phyloP scores from a whole-genome alignment of 2,888 invertebrate genomes.

The Sesia bembeciformis region DNA sequence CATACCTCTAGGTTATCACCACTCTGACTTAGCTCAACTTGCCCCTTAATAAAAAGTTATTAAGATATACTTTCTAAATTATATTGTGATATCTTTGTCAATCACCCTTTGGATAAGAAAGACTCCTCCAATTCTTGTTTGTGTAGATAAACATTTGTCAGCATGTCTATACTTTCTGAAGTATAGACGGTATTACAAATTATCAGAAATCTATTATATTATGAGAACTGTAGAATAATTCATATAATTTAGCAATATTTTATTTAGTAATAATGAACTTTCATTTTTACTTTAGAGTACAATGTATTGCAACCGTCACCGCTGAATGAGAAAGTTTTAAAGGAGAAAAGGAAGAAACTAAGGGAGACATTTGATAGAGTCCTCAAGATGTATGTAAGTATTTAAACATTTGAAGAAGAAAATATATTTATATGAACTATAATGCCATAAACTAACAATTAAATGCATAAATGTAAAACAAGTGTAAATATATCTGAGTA shows the following conservation, averaged over 20 bases:
- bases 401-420: not conserved
- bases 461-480: too few relatives aligned
- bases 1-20: too few relatives aligned
- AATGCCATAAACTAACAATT: too few relatives aligned
- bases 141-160: too few relatives aligned
- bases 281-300: constrained; percentile 78
- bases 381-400: constrained; percentile 95
- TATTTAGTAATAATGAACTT: constrained; percentile 21
- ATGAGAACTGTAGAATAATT: not conserved
- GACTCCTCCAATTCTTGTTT: too few relatives aligned
- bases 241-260: not conserved
- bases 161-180: too few relatives aligned
- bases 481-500: not conserved
- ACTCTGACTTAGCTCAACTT: too few relatives aligned
- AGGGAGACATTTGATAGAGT: constrained; percentile 96
- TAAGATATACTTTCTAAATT: too few relatives aligned
- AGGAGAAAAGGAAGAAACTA: constrained; percentile 96
- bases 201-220: not conserved
- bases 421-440: not conserved
- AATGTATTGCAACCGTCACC: constrained; percentile 96
- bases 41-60: too few relatives aligned
- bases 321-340: constrained; percentile 95
- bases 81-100: too few relatives aligned
- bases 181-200: not conserved
- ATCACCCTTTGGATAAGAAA: too few relatives aligned